Conservation (phyloP, 2,113 vertebrate species). For the Ceuthmochares aereus region DNA sequence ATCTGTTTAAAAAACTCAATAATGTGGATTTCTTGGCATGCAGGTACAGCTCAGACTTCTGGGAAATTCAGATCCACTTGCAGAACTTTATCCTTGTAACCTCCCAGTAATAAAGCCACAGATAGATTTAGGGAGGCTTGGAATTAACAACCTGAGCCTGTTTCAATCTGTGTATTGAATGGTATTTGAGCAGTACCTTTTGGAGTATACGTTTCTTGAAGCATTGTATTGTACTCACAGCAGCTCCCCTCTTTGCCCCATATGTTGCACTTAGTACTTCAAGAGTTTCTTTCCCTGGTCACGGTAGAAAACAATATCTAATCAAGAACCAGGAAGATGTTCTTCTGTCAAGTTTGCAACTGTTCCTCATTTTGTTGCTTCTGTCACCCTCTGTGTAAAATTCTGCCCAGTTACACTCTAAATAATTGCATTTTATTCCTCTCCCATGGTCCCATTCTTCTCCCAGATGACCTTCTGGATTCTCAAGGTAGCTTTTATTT, state of each 20-base stretch:
- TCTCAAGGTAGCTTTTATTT: not conserved
- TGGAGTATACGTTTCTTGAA: not conserved
- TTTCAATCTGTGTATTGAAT: not conserved
- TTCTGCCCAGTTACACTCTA: not conserved
- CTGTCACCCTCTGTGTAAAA: not conserved
- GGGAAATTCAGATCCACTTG: not conserved
- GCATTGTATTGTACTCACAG: not conserved
- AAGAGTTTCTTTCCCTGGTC: not conserved
- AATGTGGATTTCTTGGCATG: constrained; percentile 13
- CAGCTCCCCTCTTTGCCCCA: not conserved
- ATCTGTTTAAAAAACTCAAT: constrained; percentile 37
- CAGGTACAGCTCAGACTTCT: not conserved
- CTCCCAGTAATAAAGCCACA: not conserved
- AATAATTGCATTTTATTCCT: not conserved
- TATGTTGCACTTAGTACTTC: not conserved
- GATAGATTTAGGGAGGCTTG: not conserved
- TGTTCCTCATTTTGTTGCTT: not conserved
- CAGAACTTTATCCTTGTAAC: not conserved
- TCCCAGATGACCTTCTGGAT: not conserved
- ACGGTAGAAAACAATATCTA: not conserved
- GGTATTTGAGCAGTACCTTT: not conserved
- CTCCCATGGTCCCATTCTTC: not conserved
- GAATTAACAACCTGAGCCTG: not conserved
- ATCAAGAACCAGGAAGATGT: not conserved
- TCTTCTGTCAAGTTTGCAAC: not conserved